Percentiles rank a stretch among this genome's conserved stretches.
Evolutionary conservation across 2,113 vertebrate species (phyloP).

Genomic region (Recurvirostra avosetta): DNA sequence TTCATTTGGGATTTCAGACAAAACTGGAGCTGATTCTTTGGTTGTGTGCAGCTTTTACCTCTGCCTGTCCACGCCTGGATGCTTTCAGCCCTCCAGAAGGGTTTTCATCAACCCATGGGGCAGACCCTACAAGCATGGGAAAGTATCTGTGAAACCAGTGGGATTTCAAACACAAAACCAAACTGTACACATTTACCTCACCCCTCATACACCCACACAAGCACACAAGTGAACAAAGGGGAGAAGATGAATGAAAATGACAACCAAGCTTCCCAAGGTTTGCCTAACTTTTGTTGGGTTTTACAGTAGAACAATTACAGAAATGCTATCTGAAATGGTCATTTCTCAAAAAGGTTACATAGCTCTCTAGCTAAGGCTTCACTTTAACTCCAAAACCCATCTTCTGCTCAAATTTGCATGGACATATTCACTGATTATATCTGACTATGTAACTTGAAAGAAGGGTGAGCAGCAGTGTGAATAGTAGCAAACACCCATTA

Average conservation of each 20-base stretch:
- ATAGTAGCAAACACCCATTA: neutral
- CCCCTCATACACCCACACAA: neutral
- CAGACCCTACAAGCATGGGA: neutral
- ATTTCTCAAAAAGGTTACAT: neutral
- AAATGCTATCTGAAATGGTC: neutral
- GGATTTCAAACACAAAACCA: neutral
- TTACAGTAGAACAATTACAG: neutral
- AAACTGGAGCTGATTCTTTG: neutral
- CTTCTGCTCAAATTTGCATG: slow-evolving; percentile 11
- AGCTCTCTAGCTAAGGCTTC: neutral
- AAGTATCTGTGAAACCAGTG: neutral
- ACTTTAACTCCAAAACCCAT: neutral
- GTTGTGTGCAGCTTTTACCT: neutral
- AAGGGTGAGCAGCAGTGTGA: neutral
- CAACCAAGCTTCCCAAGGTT: neutral
- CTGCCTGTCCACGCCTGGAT: neutral
- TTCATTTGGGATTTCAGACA: neutral
- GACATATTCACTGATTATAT: neutral
- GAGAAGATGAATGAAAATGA: neutral
- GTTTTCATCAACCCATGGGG: neutral
- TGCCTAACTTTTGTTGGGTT: neutral
- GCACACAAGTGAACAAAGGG: neutral
- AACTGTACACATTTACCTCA: rapidly evolving
- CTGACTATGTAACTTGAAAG: neutral
- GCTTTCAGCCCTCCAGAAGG: neutral